A percentile compares a stretch with the other conserved stretches of the same genome.
These are phyloP conservation scores for Atrina japonica DNA, from an alignment of 2,888 invertebrate species.

Conservation along the genomic window DNA sequence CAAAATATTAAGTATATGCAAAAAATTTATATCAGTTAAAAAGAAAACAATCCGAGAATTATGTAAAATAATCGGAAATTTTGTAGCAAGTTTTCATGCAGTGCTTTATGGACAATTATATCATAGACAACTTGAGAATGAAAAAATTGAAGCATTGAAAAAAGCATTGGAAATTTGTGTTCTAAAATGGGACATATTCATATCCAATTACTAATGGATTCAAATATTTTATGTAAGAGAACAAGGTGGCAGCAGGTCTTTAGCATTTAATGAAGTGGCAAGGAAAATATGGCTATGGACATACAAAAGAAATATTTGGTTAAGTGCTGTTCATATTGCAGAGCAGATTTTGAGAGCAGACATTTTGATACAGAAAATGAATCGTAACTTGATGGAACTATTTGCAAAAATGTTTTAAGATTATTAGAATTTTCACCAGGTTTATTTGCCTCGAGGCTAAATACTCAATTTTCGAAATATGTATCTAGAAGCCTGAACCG, in stretches of 20 bases:
- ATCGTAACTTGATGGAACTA: slow-evolving; percentile 8
- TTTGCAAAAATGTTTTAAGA: slow-evolving; percentile 1
- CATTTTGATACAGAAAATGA: slow-evolving; percentile 16
- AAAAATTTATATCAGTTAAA: no score
- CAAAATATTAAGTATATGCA: no score
- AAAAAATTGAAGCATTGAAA: slow-evolving; percentile 14
- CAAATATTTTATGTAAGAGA: slow-evolving; percentile 19
- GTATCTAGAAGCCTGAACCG: slow-evolving; percentile 25
- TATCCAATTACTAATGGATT: slow-evolving; percentile 18
- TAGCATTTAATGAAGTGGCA: slow-evolving; percentile 18
- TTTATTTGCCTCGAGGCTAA: slow-evolving; percentile 11
- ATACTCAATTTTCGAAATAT: slow-evolving; percentile 17
- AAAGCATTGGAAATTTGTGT: slow-evolving; percentile 7
- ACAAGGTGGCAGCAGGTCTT: slow-evolving; percentile 23
- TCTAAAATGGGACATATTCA: neutral
- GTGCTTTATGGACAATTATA: slow-evolving; percentile 21
- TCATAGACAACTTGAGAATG: slow-evolving; percentile 37
- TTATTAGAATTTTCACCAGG: slow-evolving; percentile 13
- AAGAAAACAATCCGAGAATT: neutral
- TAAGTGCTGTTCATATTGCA: neutral
- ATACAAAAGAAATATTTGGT: neutral
- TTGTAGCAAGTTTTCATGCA: no score
- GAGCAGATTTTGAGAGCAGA: slow-evolving; percentile 22
- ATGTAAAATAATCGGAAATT: neutral
- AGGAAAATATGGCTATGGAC: no score